Evolutionary conservation across 2,888 invertebrate species (phyloP), one percentile per base, ranked within the genome.

Genomic region (Copidosoma aretas): DNA sequence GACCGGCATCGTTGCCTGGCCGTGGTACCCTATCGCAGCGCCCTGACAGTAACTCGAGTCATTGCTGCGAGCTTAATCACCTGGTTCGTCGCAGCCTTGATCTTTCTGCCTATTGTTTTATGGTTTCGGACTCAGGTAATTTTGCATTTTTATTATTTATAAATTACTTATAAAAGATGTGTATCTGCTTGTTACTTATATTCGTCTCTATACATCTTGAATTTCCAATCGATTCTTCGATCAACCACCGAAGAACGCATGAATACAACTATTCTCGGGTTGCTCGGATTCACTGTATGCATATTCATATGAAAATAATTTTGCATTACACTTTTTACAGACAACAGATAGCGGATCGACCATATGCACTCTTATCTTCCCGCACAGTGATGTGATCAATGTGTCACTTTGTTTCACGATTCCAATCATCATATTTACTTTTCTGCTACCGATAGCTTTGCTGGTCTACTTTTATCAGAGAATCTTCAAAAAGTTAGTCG

Each of bases 1-100:
- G 88, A 88, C 78, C 82, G 88, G 25, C 84, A 88, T 75, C 82
- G 86, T 22, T 88, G 88, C 79, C 85, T 88, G 64, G 86, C 86
- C 4, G 83, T 87, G 17, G 86, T 87, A n/a, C 87, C 87, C 2
- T 87, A 87, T 75, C 84, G 86, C 67, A 86, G 87, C 25, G 84
- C 84, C 64, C 81, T 87, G 60, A 86, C 86, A 1, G 77, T 78
- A 8, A 81, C 84, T 21, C 85, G 86, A 17, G 80, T 84, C 14
- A 75, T 85, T 1, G 79, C 80, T 2, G 80, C 84, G 21, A 86
- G 86, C 51, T 74, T 82, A 17, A 73, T 84, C 61, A 85, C 85
- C n/a, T 88, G 88, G 88, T 68, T 85, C 22, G 79, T 86, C 59
- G 86, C 86, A 24, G 81, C 85, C 8, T 71, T 84, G 15, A 78